A percentile compares a stretch with the other conserved stretches of the same genome.
These are phyloP conservation scores for Notocelia uddmanniana DNA, from an alignment of 2,888 invertebrate genomes.

Conservation along the genomic window DNA sequence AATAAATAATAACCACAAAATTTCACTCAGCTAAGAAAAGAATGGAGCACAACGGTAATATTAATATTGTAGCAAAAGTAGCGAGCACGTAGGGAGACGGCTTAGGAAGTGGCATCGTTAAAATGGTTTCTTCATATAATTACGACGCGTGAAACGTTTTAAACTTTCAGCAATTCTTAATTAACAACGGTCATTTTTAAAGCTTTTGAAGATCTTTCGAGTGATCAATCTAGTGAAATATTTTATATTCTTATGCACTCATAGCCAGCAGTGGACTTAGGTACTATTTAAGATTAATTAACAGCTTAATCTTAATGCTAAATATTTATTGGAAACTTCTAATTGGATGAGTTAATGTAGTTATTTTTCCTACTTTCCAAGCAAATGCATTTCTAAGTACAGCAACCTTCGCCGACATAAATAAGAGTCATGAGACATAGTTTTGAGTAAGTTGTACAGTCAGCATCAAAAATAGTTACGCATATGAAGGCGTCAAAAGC, in stretches of 20 bases:
- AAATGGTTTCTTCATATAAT: slow-evolving; percentile 21
- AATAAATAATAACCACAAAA: slow-evolving; percentile 29
- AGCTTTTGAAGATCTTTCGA: background rate
- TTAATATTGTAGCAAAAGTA: background rate
- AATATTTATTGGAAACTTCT: background rate
- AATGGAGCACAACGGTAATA: slow-evolving; percentile 6
- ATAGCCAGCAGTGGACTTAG: no score
- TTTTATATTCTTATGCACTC: background rate
- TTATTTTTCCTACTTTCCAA: no score
- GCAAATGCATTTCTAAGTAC: no score
- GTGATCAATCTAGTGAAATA: no score
- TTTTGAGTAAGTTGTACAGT: no score
- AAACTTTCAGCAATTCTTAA: slow-evolving; percentile 13
- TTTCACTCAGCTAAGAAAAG: slow-evolving; percentile 16
- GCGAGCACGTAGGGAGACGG: background rate
- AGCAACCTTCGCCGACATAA: no score
- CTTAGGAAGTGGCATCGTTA: slow-evolving; percentile 22
- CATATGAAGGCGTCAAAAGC: no score
- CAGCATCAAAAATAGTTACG: no score
- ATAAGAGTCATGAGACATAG: no score
- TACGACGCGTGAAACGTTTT: slow-evolving; percentile 7
- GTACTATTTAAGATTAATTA: background rate
- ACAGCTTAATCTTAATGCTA: background rate
- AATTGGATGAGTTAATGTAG: no score
- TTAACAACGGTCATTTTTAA: background rate